Conservation (phyloP, 2,113 vertebrate species). For the Bujurquina vittata region DNA sequence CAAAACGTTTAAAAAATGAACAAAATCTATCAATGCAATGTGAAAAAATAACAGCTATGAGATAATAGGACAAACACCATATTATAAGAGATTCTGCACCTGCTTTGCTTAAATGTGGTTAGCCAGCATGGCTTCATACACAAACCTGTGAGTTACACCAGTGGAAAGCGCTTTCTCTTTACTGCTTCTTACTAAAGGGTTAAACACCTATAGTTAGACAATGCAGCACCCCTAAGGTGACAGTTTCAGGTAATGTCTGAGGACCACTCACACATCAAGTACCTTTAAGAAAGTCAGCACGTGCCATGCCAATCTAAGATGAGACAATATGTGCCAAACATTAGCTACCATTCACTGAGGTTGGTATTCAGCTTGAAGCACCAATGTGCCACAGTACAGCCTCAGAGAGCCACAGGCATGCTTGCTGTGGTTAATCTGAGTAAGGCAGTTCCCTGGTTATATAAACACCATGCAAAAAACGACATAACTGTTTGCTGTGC, state of each 20-base stretch:
- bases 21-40: background rate
- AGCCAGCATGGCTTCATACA: too few species aligned
- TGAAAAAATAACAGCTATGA: too few species aligned
- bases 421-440: background rate
- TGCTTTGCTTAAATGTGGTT: background rate
- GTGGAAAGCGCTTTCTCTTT: background rate
- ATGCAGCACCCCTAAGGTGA: background rate
- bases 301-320: background rate
- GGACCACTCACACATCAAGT: background rate
- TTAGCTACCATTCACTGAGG: background rate
- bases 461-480: background rate
- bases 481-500: background rate
- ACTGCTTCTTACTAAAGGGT: background rate
- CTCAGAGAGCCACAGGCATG: background rate
- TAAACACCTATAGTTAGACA: background rate
- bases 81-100: too few species aligned
- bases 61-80: too few species aligned
- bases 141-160: background rate
- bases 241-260: background rate
- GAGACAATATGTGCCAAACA: background rate
- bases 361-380: background rate
- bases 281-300: too few species aligned
- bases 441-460: background rate
- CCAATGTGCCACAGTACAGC: too few species aligned
- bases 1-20: background rate